Conservation (phyloP, 2,888 invertebrate genomes). For the Idaea straminata region DNA sequence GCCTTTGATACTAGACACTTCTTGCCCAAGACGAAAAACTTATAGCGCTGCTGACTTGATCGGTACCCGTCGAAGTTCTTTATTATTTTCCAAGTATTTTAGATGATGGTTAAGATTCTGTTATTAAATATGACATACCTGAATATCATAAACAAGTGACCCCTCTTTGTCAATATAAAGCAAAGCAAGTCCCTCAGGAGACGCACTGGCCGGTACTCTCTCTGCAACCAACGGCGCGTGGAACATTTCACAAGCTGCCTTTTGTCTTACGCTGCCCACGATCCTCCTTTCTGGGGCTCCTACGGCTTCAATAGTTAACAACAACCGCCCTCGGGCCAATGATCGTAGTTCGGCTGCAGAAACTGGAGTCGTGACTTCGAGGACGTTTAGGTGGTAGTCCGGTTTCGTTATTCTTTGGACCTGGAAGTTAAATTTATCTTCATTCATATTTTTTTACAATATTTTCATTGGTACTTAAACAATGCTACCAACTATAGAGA, state of each 20-base stretch:
- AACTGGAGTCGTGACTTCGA: slow-evolving; percentile 89
- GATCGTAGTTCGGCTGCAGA: slow-evolving; percentile 87
- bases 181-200: slow-evolving; percentile 86
- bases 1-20: too few species aligned
- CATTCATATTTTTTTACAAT: too few species aligned
- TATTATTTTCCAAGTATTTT: too few species aligned
- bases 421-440: slow-evolving; percentile 49
- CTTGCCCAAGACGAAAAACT: too few species aligned
- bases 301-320: slow-evolving; percentile 85
- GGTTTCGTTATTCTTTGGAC: slow-evolving; percentile 85
- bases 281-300: slow-evolving; percentile 84
- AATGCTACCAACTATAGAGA: too few species aligned
- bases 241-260: slow-evolving; percentile 89
- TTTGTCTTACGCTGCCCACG: slow-evolving; percentile 85
- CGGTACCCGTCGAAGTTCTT: too few species aligned
- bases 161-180: slow-evolving; percentile 89
- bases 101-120: not conserved
- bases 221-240: slow-evolving; percentile 84
- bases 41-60: too few species aligned
- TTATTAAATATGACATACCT: slow-evolving; percentile 48
- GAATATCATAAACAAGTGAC: slow-evolving; percentile 87
- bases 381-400: slow-evolving; percentile 86
- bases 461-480: too few species aligned
- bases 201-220: slow-evolving; percentile 63
- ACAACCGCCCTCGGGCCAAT: slow-evolving; percentile 87